Evolutionary conservation across 2,888 invertebrate genomes (phyloP).

Genomic region (Rhogogaster chlorosoma): DNA sequence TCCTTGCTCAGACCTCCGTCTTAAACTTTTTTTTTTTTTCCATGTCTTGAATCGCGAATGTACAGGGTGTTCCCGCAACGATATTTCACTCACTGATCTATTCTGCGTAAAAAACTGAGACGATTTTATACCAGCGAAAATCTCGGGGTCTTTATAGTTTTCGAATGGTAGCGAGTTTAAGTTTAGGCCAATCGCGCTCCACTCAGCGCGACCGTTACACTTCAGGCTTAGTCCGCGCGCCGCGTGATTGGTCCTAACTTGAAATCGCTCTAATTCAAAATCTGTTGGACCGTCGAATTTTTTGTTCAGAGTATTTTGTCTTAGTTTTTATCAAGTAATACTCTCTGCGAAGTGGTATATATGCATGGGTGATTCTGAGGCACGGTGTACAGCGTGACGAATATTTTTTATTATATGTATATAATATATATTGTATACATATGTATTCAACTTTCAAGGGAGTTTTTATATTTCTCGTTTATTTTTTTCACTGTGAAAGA

Average conservation of each 20-base stretch:
- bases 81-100: not conserved
- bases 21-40: constrained; percentile 4
- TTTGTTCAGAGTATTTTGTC: not conserved
- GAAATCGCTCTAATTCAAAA: not conserved
- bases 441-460: not conserved
- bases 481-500: not conserved
- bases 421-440: not conserved
- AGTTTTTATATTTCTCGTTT: constrained; percentile 5
- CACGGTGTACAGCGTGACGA: not conserved
- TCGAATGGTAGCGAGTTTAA: not conserved
- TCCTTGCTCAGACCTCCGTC: not conserved
- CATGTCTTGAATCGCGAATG: not conserved
- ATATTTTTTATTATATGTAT: not conserved
- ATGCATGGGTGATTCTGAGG: not conserved
- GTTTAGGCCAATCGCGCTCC: not conserved
- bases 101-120: not conserved
- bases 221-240: not conserved
- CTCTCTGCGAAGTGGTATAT: not conserved
- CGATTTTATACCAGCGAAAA: constrained; percentile 8
- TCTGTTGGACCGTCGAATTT: not conserved
- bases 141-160: not conserved
- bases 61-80: not conserved
- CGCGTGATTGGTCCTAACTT: constrained; percentile 19
- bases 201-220: not conserved
- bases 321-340: not conserved